Conservation (phyloP, 2,888 invertebrate genomes). For the Perdita meconis region DNA sequence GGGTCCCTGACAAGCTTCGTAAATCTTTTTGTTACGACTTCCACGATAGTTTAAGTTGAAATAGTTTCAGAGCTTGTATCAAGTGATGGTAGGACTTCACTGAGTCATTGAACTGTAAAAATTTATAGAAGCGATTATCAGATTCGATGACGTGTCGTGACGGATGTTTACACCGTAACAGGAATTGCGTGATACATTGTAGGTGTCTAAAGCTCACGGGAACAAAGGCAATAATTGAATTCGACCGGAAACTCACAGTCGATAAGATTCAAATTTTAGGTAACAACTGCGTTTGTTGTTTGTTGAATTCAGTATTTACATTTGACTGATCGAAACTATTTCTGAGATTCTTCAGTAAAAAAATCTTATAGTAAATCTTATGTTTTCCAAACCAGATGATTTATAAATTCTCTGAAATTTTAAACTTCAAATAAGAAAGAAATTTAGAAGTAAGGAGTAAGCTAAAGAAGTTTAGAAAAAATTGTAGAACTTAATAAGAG, state of each 20-base stretch:
- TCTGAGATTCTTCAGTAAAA: too few species aligned
- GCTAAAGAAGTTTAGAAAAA: too few species aligned
- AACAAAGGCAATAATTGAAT: not conserved
- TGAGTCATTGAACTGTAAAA: constrained; percentile 36
- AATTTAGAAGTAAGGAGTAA: too few species aligned
- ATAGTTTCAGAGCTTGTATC: constrained; percentile 7
- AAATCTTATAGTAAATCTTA: too few species aligned
- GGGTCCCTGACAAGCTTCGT: not conserved
- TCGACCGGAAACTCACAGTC: too few species aligned
- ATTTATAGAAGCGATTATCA: constrained; percentile 52
- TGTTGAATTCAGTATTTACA: too few species aligned
- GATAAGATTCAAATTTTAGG: constrained; percentile 3
- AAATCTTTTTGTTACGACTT: constrained; percentile 23
- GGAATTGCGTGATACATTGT: not conserved
- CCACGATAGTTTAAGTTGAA: constrained; percentile 24
- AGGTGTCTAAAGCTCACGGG: not conserved
- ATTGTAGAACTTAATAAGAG: too few species aligned
- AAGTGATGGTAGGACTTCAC: constrained; percentile 4
- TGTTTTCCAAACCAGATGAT: too few species aligned
- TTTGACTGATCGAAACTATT: too few species aligned
- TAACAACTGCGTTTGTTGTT: not conserved
- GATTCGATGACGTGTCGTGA: constrained; percentile 14
- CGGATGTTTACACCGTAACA: constrained; percentile 2
- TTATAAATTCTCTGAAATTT: too few species aligned
- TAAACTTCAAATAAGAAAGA: too few species aligned